Conservation (phyloP, 2,113 vertebrate genomes). For the Zosterops hypoxanthus region DNA sequence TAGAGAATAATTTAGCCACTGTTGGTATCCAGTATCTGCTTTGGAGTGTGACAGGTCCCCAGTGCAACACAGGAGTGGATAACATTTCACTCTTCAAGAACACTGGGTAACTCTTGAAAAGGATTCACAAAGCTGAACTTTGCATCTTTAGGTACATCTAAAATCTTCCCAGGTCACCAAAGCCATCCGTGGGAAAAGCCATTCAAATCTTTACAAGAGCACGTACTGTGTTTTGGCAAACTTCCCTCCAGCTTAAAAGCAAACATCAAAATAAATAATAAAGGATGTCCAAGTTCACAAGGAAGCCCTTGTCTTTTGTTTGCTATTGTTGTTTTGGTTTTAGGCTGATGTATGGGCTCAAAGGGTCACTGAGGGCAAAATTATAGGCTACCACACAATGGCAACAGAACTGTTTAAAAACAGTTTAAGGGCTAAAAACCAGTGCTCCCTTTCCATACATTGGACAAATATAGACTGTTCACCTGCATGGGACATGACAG, state of each 20-base stretch:
- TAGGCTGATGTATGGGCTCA: background rate
- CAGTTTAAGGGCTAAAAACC: background rate
- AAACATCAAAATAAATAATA: background rate
- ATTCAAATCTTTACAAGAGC: background rate
- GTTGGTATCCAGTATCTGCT: background rate
- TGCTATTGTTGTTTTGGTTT: slow-evolving; percentile 21
- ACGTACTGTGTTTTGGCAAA: background rate
- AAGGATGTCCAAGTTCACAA: background rate
- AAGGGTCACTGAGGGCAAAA: background rate
- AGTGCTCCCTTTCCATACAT: background rate
- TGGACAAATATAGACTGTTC: background rate
- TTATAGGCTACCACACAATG: background rate
- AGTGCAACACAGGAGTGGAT: background rate
- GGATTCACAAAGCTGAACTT: background rate
- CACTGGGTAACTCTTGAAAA: background rate
- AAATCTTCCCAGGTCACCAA: background rate
- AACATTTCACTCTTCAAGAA: background rate
- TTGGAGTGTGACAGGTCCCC: background rate
- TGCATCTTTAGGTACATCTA: background rate
- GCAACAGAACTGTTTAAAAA: background rate
- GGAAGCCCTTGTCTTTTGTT: background rate
- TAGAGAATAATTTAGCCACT: background rate
- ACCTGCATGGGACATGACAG: background rate
- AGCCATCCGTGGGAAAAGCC: background rate
- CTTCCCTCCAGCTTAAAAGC: background rate